Evolutionary conservation across 2,888 invertebrate genomes (phyloP).

Genomic region (Pegoplata infirma): DNA sequence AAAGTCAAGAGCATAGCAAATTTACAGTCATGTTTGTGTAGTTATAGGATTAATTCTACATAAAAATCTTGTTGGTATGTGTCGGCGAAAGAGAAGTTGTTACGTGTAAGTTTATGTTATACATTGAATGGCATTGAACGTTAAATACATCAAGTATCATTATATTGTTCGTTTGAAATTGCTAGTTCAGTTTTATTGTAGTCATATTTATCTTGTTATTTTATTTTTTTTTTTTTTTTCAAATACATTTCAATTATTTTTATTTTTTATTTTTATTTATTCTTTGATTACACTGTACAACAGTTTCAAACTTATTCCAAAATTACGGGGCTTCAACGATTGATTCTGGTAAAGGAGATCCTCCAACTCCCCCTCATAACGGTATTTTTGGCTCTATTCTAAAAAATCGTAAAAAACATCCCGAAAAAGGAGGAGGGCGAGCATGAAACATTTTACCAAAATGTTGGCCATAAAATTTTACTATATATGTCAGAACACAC

Average conservation of each 20-base stretch:
- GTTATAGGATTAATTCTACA: conserved; percentile 7
- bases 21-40: conserved; percentile 9
- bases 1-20: conserved; percentile 50
- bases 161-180: not conserved
- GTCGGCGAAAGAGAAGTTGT: not conserved
- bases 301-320: no score
- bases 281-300: no score
- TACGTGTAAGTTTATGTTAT: not conserved
- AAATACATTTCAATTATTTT: not conserved
- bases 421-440: no score
- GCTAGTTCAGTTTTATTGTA: not conserved
- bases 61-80: not conserved
- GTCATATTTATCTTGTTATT: not conserved
- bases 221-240: not conserved
- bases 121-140: not conserved
- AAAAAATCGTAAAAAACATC: no score
- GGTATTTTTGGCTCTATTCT: no score
- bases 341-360: no score
- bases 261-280: no score
- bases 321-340: no score
- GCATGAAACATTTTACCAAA: no score
- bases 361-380: no score
- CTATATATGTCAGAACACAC: no score
- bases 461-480: no score
- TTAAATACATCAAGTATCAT: not conserved